These are phyloP conservation scores for Motacilla tschutschensis DNA, from an alignment of 2,113 vertebrate species.

Conservation along the genomic window DNA sequence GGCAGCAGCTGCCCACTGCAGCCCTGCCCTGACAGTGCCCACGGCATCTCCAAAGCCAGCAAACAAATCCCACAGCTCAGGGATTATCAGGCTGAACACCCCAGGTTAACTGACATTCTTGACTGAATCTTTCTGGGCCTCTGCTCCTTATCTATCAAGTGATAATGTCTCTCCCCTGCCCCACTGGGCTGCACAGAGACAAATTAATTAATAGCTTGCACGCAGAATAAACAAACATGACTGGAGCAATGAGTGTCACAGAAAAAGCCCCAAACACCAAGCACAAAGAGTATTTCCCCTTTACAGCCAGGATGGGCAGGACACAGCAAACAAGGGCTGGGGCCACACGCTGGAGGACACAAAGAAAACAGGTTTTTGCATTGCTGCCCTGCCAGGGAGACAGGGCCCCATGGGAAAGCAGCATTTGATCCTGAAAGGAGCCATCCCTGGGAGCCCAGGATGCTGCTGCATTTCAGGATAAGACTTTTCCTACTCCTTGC, in stretches of 20 bases:
- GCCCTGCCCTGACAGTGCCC: background rate
- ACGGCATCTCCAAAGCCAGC: background rate
- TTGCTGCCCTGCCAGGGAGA: background rate
- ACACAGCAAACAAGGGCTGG: background rate
- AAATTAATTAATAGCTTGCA: conserved; percentile 28
- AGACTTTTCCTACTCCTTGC: background rate
- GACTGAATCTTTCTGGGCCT: background rate
- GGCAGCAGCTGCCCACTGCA: background rate
- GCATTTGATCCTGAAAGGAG: background rate
- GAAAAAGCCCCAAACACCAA: background rate
- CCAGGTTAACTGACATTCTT: background rate
- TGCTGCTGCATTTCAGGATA: background rate
- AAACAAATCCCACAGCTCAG: accelerated
- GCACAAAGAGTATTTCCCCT: background rate
- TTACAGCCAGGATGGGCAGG: background rate
- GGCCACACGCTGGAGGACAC: background rate
- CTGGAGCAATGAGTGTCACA: background rate
- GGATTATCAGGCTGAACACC: background rate
- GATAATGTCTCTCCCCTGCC: background rate
- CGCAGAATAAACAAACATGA: conserved; percentile 1
- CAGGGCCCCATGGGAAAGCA: background rate
- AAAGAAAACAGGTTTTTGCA: background rate
- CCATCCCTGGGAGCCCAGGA: background rate
- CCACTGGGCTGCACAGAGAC: background rate
- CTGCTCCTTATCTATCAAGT: background rate